Percentiles rank a stretch among this genome's conserved stretches.
These are phyloP conservation scores for Platycercus adscitus DNA, from an alignment of 2,113 vertebrate species.

Conservation along the genomic window DNA sequence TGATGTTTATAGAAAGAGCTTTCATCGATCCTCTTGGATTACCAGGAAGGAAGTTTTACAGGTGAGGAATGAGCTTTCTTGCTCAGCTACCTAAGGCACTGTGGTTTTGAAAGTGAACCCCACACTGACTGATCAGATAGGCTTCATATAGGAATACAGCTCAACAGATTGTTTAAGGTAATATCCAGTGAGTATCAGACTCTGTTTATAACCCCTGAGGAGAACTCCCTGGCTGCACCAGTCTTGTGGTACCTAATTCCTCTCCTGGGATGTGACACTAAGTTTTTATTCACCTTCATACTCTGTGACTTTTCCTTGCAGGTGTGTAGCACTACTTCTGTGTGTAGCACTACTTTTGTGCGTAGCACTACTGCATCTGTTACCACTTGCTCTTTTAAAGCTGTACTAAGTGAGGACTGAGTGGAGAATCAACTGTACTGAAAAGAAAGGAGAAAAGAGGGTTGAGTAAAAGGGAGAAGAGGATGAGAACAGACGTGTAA, in stretches of 20 bases:
- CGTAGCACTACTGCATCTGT: not conserved
- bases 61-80: constrained; percentile 70
- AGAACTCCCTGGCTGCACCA: not conserved
- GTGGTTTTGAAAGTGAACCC: not conserved
- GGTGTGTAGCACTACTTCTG: not conserved
- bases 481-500: not conserved
- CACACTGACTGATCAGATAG: not conserved
- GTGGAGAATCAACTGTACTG: not conserved
- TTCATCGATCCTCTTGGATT: constrained; percentile 93
- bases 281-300: not conserved
- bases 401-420: not conserved
- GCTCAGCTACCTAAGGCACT: not conserved
- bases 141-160: not conserved
- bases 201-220: not conserved
- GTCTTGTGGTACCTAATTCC: not conserved
- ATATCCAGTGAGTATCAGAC: not conserved
- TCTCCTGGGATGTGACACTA: not conserved
- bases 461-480: not conserved
- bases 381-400: not conserved
- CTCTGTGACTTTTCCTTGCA: not conserved
- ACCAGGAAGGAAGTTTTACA: constrained; percentile 92
- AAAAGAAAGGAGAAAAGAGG: not conserved
- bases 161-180: not conserved
- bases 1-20: constrained; percentile 92
- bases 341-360: not conserved